phyloP scores from a whole-genome alignment of 2,113 vertebrate species.

The Alosa alosa region DNA sequence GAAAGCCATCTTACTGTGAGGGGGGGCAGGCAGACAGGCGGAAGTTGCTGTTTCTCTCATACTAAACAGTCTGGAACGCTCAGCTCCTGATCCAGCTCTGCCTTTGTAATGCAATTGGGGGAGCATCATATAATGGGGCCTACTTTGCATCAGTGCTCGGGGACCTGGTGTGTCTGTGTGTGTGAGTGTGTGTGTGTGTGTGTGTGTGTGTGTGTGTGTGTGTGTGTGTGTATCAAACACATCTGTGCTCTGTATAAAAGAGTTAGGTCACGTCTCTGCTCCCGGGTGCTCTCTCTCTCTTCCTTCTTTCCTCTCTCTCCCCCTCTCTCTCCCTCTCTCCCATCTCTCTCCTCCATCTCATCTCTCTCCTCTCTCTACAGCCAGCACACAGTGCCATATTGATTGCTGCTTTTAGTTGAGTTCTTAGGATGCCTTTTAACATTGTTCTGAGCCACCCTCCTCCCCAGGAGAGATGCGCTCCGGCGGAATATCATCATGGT shows the following conservation, averaged over 20 bases:
- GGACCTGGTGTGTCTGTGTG: background rate
- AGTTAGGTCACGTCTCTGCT: slow-evolving; percentile 42
- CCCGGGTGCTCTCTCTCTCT: background rate
- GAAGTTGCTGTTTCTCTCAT: slow-evolving; percentile 9
- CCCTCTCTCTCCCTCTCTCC: no score
- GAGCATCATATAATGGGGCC: slow-evolving; percentile 38
- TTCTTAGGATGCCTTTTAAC: slow-evolving; percentile 57
- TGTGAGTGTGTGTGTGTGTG: no score
- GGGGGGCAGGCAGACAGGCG: background rate
- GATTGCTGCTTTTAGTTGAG: slow-evolving; percentile 52
- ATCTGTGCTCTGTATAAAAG: slow-evolving; percentile 31
- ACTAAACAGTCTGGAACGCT: slow-evolving; percentile 29
- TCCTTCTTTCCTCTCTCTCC: no score
- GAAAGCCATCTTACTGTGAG: no score
- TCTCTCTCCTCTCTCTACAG: no score
- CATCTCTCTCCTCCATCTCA: no score
- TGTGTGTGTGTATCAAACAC: slow-evolving; percentile 3
- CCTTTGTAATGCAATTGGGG: slow-evolving; percentile 34
- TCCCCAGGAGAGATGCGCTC: slow-evolving; percentile 42
- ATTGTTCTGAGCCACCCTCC: slow-evolving; percentile 43
- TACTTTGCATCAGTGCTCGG: slow-evolving; percentile 34
- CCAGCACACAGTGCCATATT: slow-evolving; percentile 37
- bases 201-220: no score
- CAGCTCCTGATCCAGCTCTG: background rate
- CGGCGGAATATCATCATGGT: slow-evolving; percentile 30